A percentile compares a stretch with the other conserved stretches of the same genome.
Evolutionary conservation across 2,797 vertebrate species (phyloP).

Genomic region (Poecile montanus): DNA sequence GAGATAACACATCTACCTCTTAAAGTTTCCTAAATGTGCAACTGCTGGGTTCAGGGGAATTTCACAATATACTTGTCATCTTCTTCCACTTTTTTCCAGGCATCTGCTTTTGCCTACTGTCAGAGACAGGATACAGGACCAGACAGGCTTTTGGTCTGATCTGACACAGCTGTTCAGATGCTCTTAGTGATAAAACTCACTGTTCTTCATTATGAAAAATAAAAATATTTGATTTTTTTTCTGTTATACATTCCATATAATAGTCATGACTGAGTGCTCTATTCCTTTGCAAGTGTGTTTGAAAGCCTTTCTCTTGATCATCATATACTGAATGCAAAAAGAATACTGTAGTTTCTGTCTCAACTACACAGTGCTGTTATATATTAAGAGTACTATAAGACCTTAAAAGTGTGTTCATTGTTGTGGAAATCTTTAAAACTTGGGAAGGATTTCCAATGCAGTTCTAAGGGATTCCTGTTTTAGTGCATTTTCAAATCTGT

Average conservation of each 20-base stretch:
- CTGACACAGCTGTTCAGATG: not conserved
- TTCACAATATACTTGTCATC: not conserved
- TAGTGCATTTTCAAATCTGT: not conserved
- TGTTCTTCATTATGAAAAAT: conserved; percentile 6
- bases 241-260: not conserved
- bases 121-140: not conserved
- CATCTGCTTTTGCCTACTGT: conserved; percentile 33
- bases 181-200: not conserved
- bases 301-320: not conserved
- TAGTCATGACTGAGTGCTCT: not conserved
- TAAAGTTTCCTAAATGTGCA: not conserved
- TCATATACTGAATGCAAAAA: not conserved
- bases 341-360: not conserved
- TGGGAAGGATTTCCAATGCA: not conserved
- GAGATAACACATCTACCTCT: not conserved
- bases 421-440: not conserved
- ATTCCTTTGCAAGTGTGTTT: not conserved
- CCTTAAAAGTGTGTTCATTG: not conserved
- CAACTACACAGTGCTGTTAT: not conserved
- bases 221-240: not conserved
- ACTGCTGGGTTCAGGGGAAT: not conserved
- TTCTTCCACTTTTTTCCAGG: not conserved
- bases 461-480: not conserved
- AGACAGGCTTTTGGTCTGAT: conserved; percentile 30
- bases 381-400: not conserved